Evolutionary conservation across 2,797 vertebrate species (phyloP), one percentile per base, ranked within the genome.

Genomic region (Bradypodion pumilum): DNA sequence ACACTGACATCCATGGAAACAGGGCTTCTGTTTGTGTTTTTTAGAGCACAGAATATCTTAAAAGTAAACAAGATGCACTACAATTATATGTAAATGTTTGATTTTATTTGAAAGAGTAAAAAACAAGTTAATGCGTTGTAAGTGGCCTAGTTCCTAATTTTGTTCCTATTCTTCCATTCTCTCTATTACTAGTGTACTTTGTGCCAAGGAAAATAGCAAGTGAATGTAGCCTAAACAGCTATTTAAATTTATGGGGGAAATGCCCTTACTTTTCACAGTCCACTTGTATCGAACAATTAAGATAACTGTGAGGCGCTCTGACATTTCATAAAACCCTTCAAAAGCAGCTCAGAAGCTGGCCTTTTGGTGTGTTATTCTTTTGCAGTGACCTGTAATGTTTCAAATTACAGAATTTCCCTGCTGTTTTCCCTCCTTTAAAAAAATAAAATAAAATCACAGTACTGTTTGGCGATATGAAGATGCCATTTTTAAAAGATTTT

Each of bases 141-240:
- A 32, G 21, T 66, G 62, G 23, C n/a, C 32, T 81, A 37, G 27
- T 59, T 29, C 2, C 60, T 69, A 62, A 77, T 42, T n/a, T 90
- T 89, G 86, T 77, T 83, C 25, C 62, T 74, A 89, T 80, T 40
- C 49, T 88, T 89, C 86, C 59, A 42, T 82, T 88, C 82, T n/a
- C 68, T 88, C 87, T 81, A 90, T 82, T 83, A 80, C 79, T 77
- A 89, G 78, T 74, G 82, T 86, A 84, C 85, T 63, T 81, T 83
- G 75, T 92, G 91, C 86, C 90, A 90, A 87, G 85, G 86, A 83
- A 86, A 86, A 88, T 81, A 75, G 83, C 87, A 89, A 92, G 90
- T 91, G 87, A 86, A 90, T 49, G 46, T 81, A 23, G 32, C 86
- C 84, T 85, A 88, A 90, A 68, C 88, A 80, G 69, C 86, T 80